Conservation (phyloP, 2,113 vertebrate genomes). For the Falcunculus frontatus region DNA sequence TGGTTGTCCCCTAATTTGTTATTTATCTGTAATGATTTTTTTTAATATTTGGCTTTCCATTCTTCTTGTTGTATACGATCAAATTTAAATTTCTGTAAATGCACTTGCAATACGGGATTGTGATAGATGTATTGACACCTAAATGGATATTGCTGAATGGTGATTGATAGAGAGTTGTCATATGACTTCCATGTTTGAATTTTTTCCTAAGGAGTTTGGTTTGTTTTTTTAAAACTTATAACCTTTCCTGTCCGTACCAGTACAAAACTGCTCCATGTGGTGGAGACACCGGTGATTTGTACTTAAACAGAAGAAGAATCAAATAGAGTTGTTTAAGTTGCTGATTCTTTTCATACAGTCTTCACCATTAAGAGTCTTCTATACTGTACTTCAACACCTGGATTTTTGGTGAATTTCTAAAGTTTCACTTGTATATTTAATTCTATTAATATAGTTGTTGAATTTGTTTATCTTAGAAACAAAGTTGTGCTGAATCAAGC, state of each 20-base stretch:
- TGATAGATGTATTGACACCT: not conserved
- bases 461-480: not conserved
- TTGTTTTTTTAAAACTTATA: not conserved
- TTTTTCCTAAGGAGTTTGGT: not conserved
- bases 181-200: not conserved
- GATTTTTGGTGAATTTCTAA: not conserved
- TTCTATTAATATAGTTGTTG: not conserved
- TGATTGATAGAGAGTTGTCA: not conserved
- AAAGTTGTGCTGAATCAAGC: not conserved
- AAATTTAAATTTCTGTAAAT: not conserved
- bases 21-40: not conserved
- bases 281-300: not conserved
- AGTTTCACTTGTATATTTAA: not conserved
- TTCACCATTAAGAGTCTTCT: not conserved
- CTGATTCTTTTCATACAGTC: not conserved
- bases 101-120: not conserved
- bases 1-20: not conserved
- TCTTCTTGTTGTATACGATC: not conserved
- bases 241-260: not conserved
- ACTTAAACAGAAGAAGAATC: not conserved
- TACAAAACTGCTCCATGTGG: not conserved
- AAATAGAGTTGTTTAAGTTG: not conserved
- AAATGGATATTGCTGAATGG: not conserved
- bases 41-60: not conserved
- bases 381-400: not conserved